Conservation (phyloP, 2,113 vertebrate genomes). For the Apeltes quadracus region DNA sequence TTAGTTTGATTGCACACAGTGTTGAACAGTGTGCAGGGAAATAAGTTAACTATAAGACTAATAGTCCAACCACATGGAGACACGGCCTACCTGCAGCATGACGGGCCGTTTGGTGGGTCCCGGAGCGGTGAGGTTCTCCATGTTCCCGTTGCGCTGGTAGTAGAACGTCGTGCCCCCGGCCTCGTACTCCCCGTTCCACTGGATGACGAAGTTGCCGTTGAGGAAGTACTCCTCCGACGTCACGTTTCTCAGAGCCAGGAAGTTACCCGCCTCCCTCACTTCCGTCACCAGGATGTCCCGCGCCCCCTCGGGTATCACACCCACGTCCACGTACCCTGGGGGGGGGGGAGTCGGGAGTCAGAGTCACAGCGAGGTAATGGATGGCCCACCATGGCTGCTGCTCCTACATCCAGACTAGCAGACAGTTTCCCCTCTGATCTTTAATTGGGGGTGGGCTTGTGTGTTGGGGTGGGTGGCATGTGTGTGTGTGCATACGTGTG, state of each 20-base stretch:
- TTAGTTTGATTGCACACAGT: background rate
- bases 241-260: constrained; percentile 88
- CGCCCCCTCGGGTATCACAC: constrained; percentile 93
- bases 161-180: constrained; percentile 90
- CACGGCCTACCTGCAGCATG: constrained; percentile 90
- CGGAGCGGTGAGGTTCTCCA: constrained; percentile 92
- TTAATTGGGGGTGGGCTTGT: constrained; percentile 75
- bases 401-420: constrained; percentile 69
- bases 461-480: constrained; percentile 63
- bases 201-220: constrained; percentile 96
- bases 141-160: constrained; percentile 90
- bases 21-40: no score
- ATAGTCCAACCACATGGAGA: background rate
- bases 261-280: constrained; percentile 91
- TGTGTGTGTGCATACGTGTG: constrained; percentile 49
- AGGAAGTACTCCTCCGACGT: constrained; percentile 90
- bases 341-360: constrained; percentile 43
- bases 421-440: constrained; percentile 75
- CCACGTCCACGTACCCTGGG: constrained; percentile 92
- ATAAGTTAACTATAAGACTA: no score
- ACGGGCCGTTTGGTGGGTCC: constrained; percentile 92
- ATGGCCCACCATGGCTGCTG: constrained; percentile 76
- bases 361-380: constrained; percentile 64
- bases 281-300: constrained; percentile 92
- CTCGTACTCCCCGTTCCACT: constrained; percentile 97